phyloP scores from a whole-genome alignment of 2,113 vertebrate species.

The Microtus montanus region DNA sequence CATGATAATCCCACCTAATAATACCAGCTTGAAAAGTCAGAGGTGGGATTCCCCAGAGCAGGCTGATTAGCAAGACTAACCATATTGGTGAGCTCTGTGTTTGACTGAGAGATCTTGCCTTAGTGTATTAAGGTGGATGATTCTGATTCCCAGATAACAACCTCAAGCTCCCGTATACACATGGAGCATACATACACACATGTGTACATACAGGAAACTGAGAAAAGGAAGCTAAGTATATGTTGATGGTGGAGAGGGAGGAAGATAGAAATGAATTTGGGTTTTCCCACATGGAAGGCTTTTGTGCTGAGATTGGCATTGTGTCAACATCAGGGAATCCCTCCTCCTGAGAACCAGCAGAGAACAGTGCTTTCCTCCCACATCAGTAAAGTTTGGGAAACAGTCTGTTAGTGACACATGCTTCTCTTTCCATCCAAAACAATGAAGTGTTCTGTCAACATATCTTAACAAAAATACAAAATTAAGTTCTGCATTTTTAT shows the following conservation, averaged over 20 bases:
- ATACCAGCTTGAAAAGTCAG: neutral
- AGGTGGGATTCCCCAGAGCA: neutral
- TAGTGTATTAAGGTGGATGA: neutral
- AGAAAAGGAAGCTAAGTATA: neutral
- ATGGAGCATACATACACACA: neutral
- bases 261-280: neutral
- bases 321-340: neutral
- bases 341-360: neutral
- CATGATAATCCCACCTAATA: neutral
- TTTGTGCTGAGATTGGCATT: neutral
- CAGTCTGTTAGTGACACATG: neutral
- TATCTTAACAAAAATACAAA: neutral
- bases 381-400: neutral
- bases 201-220: neutral
- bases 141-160: neutral
- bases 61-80: neutral
- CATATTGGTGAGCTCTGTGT: neutral
- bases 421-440: neutral
- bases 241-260: neutral
- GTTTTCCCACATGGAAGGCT: neutral
- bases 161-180: neutral
- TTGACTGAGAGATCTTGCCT: neutral
- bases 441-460: neutral
- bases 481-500: neutral
- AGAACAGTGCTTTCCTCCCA: neutral